Evolutionary conservation across 2,888 invertebrate species (phyloP), one percentile per base, ranked within the genome.

Genomic region (Drosophila prolongata): DNA sequence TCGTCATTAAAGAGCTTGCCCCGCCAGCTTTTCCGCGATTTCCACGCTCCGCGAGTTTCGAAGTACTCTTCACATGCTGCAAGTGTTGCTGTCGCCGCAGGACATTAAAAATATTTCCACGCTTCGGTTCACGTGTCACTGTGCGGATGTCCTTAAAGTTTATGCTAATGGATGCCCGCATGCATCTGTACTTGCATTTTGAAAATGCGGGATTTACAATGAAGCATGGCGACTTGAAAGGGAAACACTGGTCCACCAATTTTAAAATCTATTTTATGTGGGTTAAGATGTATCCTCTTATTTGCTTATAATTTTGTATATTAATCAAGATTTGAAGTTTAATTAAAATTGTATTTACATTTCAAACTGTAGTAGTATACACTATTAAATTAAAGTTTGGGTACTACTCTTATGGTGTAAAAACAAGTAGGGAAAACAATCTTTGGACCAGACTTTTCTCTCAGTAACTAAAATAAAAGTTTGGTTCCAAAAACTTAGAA

Each of bases 141-240:
- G n/a, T 46, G 43, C 14, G 44, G 19, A 50, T 53, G 54, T 59
- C 52, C 74, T 59, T 58, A 59, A 62, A 68, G 74, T 64, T 62
- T 47, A 72, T 73, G 73, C 57, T 73, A 73, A 72, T 72, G 72
- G 60, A 42, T 52, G 56, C 75, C 62, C 57, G 69, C 76, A 69
- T 62, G 53, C 57, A 55, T 64, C 59, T 75, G 58, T 34, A 54
- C 54, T 75, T 75, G 62, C 54, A 75, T 30, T 54, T 47, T 14
- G 37, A 42, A 34, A 34, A 69, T 69, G 69, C 69, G 71, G 69
- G 71, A 27, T 30, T 49, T 35, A 56, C 30, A 47, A 42, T 30
- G 13, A 19, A 24, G 55, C 44, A 62, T 43, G 47, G 30, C 16
- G 35, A 64, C 47, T 64, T 42, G 16, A 64, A 64, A 35, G 62